These are phyloP conservation scores for Mesocentrotus franciscanus DNA, from an alignment of 53 echinoderm and acorn worm species.

Conservation along the genomic window DNA sequence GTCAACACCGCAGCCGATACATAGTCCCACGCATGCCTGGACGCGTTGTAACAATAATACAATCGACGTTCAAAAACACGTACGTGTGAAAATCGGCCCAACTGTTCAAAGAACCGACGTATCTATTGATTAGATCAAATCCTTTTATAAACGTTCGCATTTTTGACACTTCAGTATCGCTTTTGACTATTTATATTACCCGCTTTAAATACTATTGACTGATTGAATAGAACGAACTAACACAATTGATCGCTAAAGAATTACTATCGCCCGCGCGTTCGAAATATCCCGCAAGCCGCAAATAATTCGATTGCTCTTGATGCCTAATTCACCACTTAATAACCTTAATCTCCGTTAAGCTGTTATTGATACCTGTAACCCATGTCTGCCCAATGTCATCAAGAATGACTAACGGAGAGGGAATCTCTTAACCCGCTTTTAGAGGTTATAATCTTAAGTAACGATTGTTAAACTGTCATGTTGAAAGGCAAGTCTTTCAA, in stretches of 20 bases:
- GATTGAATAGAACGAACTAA: not conserved
- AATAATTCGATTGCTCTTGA: conserved; percentile 4
- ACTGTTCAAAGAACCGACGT: not conserved
- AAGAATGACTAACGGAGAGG: conserved; percentile 52
- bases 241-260: not conserved
- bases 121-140: conserved; percentile 29
- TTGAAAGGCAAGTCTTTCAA: conserved; percentile 26
- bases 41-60: conserved; percentile 42
- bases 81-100: conserved; percentile 55
- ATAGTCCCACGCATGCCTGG: conserved; percentile 48
- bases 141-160: conserved; percentile 18
- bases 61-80: conserved; percentile 40
- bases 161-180: conserved; percentile 30
- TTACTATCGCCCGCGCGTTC: conserved; percentile 27
- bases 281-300: conserved; percentile 12
- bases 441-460: not conserved
- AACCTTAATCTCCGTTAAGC: conserved; percentile 56
- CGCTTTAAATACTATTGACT: conserved; percentile 25
- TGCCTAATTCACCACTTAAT: conserved; percentile 8
- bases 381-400: conserved; percentile 14
- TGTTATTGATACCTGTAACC: conserved; percentile 54
- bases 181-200: conserved; percentile 37
- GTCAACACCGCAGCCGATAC: not conserved
- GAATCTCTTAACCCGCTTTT: conserved; percentile 48
- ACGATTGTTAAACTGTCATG: conserved; percentile 37